Percentiles rank a stretch among this genome's conserved stretches.
phyloP scores from a whole-genome alignment of 2,113 vertebrate species.

The Channa argus region DNA sequence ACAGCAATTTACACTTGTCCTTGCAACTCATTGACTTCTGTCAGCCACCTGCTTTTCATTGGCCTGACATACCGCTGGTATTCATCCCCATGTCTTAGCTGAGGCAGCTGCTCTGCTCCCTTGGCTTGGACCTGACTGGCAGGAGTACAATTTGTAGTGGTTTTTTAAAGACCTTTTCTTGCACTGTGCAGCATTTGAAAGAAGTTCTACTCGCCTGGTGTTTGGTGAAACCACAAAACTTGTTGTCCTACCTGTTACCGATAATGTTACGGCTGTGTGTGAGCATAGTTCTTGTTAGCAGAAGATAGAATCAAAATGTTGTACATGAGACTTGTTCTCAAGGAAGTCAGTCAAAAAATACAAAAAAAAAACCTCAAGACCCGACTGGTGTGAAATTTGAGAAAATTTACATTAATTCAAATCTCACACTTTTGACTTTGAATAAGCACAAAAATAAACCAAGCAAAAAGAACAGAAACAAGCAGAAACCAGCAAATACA shows the following conservation, averaged over 20 bases:
- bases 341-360: background rate
- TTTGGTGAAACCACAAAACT: conserved; percentile 17
- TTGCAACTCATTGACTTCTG: conserved; percentile 58
- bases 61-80: conserved; percentile 63
- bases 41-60: conserved; percentile 73
- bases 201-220: conserved; percentile 12
- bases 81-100: conserved; percentile 50
- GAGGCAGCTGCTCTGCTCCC: conserved; percentile 43
- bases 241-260: background rate
- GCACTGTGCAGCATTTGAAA: conserved; percentile 36
- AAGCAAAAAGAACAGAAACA: too few species aligned
- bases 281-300: conserved; percentile 1
- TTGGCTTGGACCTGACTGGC: conserved; percentile 42
- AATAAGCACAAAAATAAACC: background rate
- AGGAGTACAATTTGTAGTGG: conserved; percentile 33
- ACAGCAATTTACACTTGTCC: conserved; percentile 62
- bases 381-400: background rate
- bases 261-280: background rate
- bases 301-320: background rate
- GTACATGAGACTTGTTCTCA: background rate
- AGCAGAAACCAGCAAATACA: too few species aligned
- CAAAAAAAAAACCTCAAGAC: too few species aligned
- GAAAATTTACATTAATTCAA: background rate
- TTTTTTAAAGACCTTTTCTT: conserved; percentile 43
- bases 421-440: background rate